Evolutionary conservation across 2,797 vertebrate genomes (phyloP), one percentile per base, ranked within the genome.

Genomic region (Gadopsis marmoratus): DNA sequence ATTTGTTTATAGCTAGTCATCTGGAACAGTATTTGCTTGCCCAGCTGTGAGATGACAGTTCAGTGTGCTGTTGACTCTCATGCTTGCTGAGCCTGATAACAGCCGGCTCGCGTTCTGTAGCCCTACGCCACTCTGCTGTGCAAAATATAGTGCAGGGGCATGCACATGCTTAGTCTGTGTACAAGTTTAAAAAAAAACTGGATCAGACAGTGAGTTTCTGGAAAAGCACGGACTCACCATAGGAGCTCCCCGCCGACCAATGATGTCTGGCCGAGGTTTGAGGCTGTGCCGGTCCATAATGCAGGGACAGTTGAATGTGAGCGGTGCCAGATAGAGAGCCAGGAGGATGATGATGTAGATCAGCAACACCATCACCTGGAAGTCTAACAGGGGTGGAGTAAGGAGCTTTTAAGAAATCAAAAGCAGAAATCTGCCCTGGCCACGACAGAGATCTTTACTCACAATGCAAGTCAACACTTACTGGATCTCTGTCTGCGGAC

Each of bases 231-330:
- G 65, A 94, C 96, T 95, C 93, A 99, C 98, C 98, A 98, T 98
- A 0, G 98, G 98, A 2, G 96, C 96, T 61, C 98, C 98, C 0
- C 96, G 94, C 66, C 97, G 96, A 14, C 97, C 97, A 0, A 98
- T 95, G 87, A 99, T 83, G 39, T 93, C 90, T 0, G 98, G 98
- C n/a, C 95, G 96, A 10, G 94, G 92, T 43, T 91, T 95, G 78
- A 99, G 96, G 69, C 94, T 89, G 70, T 92, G 90, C 76, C 90
- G 97, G 88, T 98, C 97, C 97, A 99, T 99, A 84, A 99, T 95
- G 92, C 98, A 99, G 68, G 98, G 97, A 37, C 97, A 99, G 16
- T 95, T 97, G 93, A 99, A 97, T 19, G 96, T 93, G 76, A 99
- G 96, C 0, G 98, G 98, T 0, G 93, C 93, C 86, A 98, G 88